Evolutionary conservation across 1,140 invertebrate species (phyloP), one percentile per base, ranked within the genome.

Genomic region (Triops cancriformis): DNA sequence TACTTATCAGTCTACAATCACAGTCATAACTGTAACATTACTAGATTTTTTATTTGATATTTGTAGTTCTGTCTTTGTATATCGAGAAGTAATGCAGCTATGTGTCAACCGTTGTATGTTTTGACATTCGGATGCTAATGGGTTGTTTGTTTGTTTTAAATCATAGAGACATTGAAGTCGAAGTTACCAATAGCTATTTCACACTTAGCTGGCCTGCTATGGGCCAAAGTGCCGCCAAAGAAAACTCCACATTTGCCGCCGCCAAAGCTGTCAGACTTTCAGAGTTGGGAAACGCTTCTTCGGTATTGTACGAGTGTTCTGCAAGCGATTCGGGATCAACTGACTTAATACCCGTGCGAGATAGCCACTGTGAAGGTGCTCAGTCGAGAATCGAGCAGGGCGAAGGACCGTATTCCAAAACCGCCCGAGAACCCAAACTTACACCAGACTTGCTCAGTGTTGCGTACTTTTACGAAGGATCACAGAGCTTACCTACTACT

Each of bases 191-290:
- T 23, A 64, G 51, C 14, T 64, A 64, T 64, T 64, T 64, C 51
- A 64, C 51, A 14, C 51, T 64, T 6, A 64, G 23, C 51, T 64
- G 51, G 51, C 51, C 51, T 18, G 51, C 51, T 64, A 64, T 64
- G 51, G 51, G 51, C 51, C 51, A 64, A 64, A 64, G 51, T 64
- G 51, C 51, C 18, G 51, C 51, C 51, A 64, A 64, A 64, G 51
- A 64, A 64, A 64, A 64, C 18, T 9, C 51, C 18, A 12, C 51
- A 64, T 14, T 64, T 64, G 51, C 51, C 23, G 51, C 51, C 14
- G 10, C 51, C 18, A 64, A 18, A 64, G 51, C 51, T 64, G 51
- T 64, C 51, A 10, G 51, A 64, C 51, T 64, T 23, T 64, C 51
- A 10, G 51, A 64, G 5, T 64, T 64, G 14, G 51, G 23, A 64